These are phyloP conservation scores for Omphaloscelis lunosa DNA, from an alignment of 2,888 invertebrate genomes.

Conservation along the genomic window DNA sequence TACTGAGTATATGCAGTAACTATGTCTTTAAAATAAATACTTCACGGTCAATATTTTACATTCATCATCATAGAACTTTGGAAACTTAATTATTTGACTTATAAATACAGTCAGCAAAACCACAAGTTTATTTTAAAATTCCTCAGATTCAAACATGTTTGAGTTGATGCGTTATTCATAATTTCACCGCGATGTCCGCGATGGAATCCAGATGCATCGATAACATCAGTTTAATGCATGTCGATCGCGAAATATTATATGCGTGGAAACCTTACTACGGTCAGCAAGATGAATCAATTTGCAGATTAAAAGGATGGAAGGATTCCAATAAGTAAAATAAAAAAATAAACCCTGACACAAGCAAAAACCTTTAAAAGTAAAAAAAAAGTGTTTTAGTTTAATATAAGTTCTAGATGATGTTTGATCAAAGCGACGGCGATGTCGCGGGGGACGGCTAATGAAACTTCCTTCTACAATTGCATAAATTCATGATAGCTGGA, in stretches of 20 bases:
- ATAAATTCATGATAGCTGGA: too few species aligned
- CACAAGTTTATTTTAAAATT: constrained; percentile 69
- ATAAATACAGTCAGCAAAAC: constrained; percentile 27
- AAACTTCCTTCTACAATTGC: too few species aligned
- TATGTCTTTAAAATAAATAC: background rate
- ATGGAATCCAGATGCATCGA: constrained; percentile 79
- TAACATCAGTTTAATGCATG: constrained; percentile 79
- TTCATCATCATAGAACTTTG: background rate
- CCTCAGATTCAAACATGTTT: constrained; percentile 75
- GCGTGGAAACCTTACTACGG: constrained; percentile 76
- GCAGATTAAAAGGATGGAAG: background rate
- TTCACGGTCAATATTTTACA: background rate
- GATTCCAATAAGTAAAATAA: background rate
- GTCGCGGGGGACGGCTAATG: too few species aligned
- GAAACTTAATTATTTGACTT: background rate
- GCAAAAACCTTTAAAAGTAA: too few species aligned
- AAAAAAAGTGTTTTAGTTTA: too few species aligned
- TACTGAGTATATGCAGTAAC: background rate
- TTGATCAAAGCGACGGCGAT: too few species aligned
- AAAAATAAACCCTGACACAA: too few species aligned
- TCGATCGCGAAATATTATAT: constrained; percentile 83
- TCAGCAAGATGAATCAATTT: constrained; percentile 46
- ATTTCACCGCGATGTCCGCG: constrained; percentile 71
- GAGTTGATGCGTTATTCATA: constrained; percentile 73
- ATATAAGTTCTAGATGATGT: too few species aligned